Evolutionary conservation across 2,888 invertebrate genomes (phyloP), one percentile per base, ranked within the genome.

Genomic region (Andricus quercusramuli): DNA sequence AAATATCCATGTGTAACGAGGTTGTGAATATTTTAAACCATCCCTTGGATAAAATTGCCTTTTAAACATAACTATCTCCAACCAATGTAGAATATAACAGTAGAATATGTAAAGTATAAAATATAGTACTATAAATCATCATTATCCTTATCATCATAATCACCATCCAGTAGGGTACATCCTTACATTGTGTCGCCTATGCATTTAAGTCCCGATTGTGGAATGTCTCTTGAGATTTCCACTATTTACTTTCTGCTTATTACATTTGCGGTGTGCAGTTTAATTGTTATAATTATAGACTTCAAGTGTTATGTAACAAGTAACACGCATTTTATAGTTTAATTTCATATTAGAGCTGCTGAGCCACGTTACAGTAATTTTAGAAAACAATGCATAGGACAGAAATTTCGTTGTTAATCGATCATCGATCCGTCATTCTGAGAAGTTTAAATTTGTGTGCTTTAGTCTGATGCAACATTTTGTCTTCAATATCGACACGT

Each of bases 161-260:
- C 87, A 86, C 80, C 85, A 86, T 88, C 85, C 84, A 85, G 88
- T 88, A 86, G 66, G 88, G 86, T 85, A 86, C 88, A 89, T 89
- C 84, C 87, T 89, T 88, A 89, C 89, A 87, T 86, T 87, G 86
- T 87, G 83, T 91, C 88, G 89, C 89, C 89, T 91, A 91, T 90
- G 90, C 90, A 88, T 90, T 89, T 92, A 92, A 92, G 91, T 92
- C 91, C 90, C 92, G 88, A 91, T 91, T 90, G 92, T 92, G 92
- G 92, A 92, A 92, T 92, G 92, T 92, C 90, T 89, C 86, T 86
- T 85, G 85, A 89, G 87, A 91, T 90, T 91, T 92, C 91, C 92
- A 91, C 91, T 88, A 87, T 82, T 89, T 88, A 32, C n/a, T 74
- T 74, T 74, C 32, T 88, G 89, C 89, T 90, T 89, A 88, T 89